These are phyloP conservation scores for Schrankia costaestrigalis DNA, from an alignment of 2,888 invertebrate genomes.

Conservation along the genomic window DNA sequence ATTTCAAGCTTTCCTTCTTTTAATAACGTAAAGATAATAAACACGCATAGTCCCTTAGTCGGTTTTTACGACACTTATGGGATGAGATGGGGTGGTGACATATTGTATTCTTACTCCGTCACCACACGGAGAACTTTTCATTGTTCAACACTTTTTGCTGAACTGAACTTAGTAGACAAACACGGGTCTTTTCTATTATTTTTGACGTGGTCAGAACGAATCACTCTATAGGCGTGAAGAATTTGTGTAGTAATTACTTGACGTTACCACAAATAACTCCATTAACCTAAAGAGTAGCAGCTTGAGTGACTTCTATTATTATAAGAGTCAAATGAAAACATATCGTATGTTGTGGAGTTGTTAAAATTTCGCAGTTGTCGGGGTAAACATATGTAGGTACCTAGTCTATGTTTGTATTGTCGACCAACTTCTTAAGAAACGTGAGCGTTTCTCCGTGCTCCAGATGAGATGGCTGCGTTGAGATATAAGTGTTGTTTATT, in stretches of 20 bases:
- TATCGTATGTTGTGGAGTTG: conserved; percentile 31
- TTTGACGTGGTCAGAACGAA: too few species aligned
- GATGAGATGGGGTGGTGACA: too few species aligned
- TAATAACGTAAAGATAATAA: too few species aligned
- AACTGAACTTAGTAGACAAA: too few species aligned
- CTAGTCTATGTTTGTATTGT: conserved; percentile 60
- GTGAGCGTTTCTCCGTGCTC: conserved; percentile 52
- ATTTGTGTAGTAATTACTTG: conserved; percentile 7
- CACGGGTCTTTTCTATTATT: too few species aligned
- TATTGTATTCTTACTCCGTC: background rate
- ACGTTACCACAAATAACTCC: conserved; percentile 23
- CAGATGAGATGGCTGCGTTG: conserved; percentile 70
- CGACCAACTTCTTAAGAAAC: conserved; percentile 63
- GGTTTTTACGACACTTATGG: too few species aligned
- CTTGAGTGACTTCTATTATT: conserved; percentile 22
- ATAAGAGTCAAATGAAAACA: conserved; percentile 16
- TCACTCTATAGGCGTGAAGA: background rate
- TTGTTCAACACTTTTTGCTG: too few species aligned
- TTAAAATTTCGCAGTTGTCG: conserved; percentile 46
- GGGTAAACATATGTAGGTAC: conserved; percentile 65
- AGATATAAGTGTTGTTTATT: conserved; percentile 72
- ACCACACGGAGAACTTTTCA: too few species aligned
- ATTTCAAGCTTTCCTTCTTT: background rate
- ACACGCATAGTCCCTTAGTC: too few species aligned
- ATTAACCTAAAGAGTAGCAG: conserved; percentile 16